phyloP scores from a whole-genome alignment of 2,113 vertebrate species.

The Otolemur garnettii region DNA sequence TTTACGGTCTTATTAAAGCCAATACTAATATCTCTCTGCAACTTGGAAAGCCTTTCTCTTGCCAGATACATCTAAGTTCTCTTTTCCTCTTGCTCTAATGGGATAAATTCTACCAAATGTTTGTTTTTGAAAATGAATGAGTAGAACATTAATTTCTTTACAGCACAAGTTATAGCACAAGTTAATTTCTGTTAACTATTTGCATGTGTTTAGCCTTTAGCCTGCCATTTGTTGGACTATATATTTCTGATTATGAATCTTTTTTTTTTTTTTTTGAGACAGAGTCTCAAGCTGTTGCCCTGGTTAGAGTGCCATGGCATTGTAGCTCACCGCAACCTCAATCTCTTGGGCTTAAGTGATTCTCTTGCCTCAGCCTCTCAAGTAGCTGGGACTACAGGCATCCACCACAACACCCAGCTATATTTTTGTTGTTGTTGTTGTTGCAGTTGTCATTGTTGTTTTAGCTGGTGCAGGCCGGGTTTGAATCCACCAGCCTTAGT shows the following conservation, averaged over 20 bases:
- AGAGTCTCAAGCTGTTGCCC: too few relatives aligned
- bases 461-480: too few relatives aligned
- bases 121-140: conserved; percentile 85
- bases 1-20: conserved; percentile 80
- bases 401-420: too few relatives aligned
- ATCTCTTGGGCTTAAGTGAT: too few relatives aligned
- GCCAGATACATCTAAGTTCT: conserved; percentile 82
- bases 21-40: conserved; percentile 87
- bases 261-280: too few relatives aligned
- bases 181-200: conserved; percentile 11
- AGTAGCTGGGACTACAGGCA: too few relatives aligned
- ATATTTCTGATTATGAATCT: conserved; percentile 22
- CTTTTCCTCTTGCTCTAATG: conserved; percentile 82
- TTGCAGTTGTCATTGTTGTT: too few relatives aligned
- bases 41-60: conserved; percentile 77
- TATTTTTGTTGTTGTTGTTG: too few relatives aligned
- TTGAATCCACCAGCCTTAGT: too few relatives aligned
- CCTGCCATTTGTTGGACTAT: conserved; percentile 5
- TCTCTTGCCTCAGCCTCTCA: too few relatives aligned
- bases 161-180: not conserved
- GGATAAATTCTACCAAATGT: conserved; percentile 76
- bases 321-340: too few relatives aligned
- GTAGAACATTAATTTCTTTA: conserved; percentile 79
- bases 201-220: conserved; percentile 38
- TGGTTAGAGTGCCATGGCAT: too few relatives aligned